A percentile compares a stretch with the other conserved stretches of the same genome.
These are phyloP conservation scores for Heterodera carotae DNA, from an alignment of 1,140 invertebrate species.

Conservation along the genomic window DNA sequence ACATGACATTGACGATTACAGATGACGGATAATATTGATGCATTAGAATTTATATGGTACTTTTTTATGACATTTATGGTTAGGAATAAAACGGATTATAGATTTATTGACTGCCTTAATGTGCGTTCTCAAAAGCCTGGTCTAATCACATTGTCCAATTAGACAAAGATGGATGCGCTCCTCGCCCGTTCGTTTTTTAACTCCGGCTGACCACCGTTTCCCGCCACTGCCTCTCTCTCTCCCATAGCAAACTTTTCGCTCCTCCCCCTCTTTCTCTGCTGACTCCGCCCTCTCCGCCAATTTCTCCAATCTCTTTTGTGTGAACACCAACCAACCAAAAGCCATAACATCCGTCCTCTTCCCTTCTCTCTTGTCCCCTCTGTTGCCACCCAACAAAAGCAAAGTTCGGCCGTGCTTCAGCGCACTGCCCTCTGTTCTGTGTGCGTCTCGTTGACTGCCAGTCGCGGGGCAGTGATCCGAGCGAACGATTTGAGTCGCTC, in stretches of 20 bases:
- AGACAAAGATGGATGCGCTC: too few species aligned
- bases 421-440: neutral
- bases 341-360: neutral
- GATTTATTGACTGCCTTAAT: too few species aligned
- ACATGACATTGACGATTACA: neutral
- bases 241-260: too few species aligned
- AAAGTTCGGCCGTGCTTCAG: neutral
- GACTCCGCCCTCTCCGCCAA: neutral
- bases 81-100: too few species aligned
- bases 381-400: neutral
- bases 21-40: neutral
- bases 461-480: slow-evolving; percentile 24
- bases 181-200: neutral
- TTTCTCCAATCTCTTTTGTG: neutral
- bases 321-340: neutral
- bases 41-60: neutral
- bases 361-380: neutral
- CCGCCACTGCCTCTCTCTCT: too few species aligned
- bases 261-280: neutral
- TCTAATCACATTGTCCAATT: too few species aligned
- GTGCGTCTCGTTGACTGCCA: neutral
- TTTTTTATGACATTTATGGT: neutral
- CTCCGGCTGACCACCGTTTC: neutral
- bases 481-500: slow-evolving; percentile 24
- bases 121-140: too few species aligned